A percentile compares a stretch with the other conserved stretches of the same genome.
These are phyloP conservation scores for Lithophane socia DNA, from an alignment of 2,888 invertebrate genomes.

Conservation along the genomic window DNA sequence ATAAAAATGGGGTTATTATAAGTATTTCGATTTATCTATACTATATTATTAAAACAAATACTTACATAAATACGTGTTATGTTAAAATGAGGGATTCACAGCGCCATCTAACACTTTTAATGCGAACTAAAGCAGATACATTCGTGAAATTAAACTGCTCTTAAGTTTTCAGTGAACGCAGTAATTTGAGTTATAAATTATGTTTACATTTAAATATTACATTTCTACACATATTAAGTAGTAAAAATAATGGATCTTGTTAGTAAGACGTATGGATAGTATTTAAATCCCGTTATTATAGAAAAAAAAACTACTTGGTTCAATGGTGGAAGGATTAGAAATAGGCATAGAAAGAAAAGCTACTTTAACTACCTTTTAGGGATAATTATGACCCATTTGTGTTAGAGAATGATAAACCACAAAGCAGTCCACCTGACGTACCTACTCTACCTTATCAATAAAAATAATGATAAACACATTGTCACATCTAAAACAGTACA, in stretches of 20 bases:
- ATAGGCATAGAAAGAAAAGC: neutral
- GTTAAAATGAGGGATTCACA: neutral
- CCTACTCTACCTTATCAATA: neutral
- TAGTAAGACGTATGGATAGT: neutral
- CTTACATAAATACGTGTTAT: too few species aligned
- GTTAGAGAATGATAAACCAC: too few species aligned
- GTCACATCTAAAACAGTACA: constrained; percentile 17
- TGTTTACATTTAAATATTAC: neutral
- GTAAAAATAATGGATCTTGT: neutral
- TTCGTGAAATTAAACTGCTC: neutral
- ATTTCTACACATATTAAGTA: neutral
- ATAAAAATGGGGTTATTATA: too few species aligned
- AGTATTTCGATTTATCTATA: too few species aligned
- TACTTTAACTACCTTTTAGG: neutral
- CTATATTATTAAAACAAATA: too few species aligned
- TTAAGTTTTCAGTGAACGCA: neutral
- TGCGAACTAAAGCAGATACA: constrained; percentile 1
- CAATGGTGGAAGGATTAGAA: neutral
- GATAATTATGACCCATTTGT: neutral
- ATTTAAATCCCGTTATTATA: neutral
- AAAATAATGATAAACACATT: constrained; percentile 5
- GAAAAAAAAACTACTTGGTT: neutral
- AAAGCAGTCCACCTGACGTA: neutral
- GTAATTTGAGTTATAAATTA: neutral
- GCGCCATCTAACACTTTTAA: constrained; percentile 41